These are phyloP conservation scores for Sebastes iracundus DNA, from an alignment of 2,797 vertebrate genomes.

Conservation along the genomic window DNA sequence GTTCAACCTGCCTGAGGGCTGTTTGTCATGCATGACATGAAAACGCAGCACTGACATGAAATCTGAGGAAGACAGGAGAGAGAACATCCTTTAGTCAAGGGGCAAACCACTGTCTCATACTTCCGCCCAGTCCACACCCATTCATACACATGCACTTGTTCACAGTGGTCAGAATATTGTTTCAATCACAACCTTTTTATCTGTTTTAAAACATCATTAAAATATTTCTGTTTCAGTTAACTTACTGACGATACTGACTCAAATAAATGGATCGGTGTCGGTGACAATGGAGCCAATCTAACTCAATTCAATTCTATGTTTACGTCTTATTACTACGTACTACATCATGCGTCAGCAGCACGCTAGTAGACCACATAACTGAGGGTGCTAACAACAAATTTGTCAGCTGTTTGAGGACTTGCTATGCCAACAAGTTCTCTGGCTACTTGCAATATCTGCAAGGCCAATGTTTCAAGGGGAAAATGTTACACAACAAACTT, in stretches of 20 bases:
- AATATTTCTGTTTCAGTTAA: neutral
- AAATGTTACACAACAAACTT: too few relatives aligned
- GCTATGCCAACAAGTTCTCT: too few relatives aligned
- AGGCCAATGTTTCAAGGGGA: neutral
- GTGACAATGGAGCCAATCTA: too few relatives aligned
- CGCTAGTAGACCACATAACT: too few relatives aligned
- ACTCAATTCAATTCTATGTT: too few relatives aligned
- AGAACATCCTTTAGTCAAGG: constrained; percentile 23
- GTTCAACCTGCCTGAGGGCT: constrained; percentile 22
- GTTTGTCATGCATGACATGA: constrained; percentile 41
- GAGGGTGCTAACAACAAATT: neutral
- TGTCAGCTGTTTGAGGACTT: neutral
- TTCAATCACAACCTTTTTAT: neutral
- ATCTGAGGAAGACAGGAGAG: constrained; percentile 12
- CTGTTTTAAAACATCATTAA: neutral
- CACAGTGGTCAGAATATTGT: neutral
- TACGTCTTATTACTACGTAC: too few relatives aligned
- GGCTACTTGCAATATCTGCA: neutral
- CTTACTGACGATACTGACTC: neutral
- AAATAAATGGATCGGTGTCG: rapidly evolving
- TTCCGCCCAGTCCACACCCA: neutral
- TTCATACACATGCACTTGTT: neutral
- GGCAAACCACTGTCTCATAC: neutral
- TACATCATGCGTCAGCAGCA: too few relatives aligned
- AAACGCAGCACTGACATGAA: constrained; percentile 8